These are phyloP conservation scores for Lepidotrigona ventralis DNA, from an alignment of 1,140 invertebrate species.

Conservation along the genomic window DNA sequence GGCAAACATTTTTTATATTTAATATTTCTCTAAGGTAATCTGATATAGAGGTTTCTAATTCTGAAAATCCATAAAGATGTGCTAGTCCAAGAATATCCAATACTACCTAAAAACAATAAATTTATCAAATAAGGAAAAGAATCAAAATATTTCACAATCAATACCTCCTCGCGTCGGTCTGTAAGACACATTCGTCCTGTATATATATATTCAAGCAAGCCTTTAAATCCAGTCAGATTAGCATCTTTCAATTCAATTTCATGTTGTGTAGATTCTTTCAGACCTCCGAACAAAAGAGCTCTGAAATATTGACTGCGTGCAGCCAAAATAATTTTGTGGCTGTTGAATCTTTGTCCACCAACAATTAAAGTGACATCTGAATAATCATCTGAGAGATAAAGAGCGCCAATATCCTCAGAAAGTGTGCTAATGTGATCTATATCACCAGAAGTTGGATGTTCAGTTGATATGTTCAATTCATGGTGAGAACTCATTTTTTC, in stretches of 20 bases:
- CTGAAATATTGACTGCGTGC: constrained; percentile 97
- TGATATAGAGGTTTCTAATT: constrained; percentile 94
- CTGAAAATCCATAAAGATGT: constrained; percentile 96
- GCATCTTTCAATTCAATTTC: constrained; percentile 93
- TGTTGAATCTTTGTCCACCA: constrained; percentile 90
- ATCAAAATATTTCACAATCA: neutral
- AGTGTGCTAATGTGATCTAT: constrained; percentile 54
- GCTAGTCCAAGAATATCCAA: constrained; percentile 84
- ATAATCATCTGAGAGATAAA: constrained; percentile 93
- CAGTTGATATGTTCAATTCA: constrained; percentile 28
- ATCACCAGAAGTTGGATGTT: constrained; percentile 40
- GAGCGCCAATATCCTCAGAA: constrained; percentile 82
- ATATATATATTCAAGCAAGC: constrained; percentile 96
- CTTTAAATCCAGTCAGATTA: constrained; percentile 93
- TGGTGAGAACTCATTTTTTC: constrained; percentile 60
- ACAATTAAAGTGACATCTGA: constrained; percentile 95
- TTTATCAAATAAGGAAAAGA: neutral
- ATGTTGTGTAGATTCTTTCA: constrained; percentile 89
- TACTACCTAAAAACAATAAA: constrained; percentile 65
- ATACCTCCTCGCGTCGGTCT: constrained; percentile 84
- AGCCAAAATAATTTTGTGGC: constrained; percentile 95
- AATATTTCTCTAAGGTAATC: constrained; percentile 95
- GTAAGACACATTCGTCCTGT: constrained; percentile 93
- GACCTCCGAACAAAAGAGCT: constrained; percentile 93
- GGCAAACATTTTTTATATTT: constrained; percentile 93